Evolutionary conservation across 2,797 vertebrate genomes (phyloP), one percentile per base, ranked within the genome.

Genomic region (Xenops minutus): DNA sequence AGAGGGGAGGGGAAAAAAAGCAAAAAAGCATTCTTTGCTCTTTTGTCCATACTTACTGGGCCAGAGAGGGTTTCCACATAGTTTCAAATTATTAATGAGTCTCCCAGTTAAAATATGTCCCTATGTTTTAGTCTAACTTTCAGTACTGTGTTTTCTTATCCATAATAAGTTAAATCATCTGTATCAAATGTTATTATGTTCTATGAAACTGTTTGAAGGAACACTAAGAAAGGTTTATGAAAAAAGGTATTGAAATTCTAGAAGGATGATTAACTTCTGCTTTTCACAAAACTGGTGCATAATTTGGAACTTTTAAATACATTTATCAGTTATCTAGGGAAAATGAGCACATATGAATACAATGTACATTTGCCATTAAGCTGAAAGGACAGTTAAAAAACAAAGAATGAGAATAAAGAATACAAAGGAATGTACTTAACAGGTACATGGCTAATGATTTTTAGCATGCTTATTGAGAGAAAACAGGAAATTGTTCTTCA

Each of bases 1-100:
- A 15, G 6, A 4, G 1, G 4, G 6, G 2, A 32, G 11, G 2
- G 3, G 6, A 15, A 15, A 26, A 37, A 23, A 10, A 1, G 2
- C 4, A 44, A 63, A 26, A 36, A 14, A 3, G 0, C 1, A n/a
- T 17, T 71, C 6, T 32, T 56, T 84, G 10, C 4, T 46, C 13
- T 64, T 71, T 55, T 69, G 11, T 75, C 34, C 27, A 27, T 75
- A 61, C 9, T 73, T 72, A n/a, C 4, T 71, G 26, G 16, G 7
- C 6, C 34, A 61, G 58, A 68, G 52, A 19, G 6, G 0, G 22
- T 73, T 89, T 88, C 18, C 22, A 37, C 14, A 34, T 4, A 14
- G 5, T 67, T 91, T 82, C 55, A 82, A 66, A 69, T 43, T 91
- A 46, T 55, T 85, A 49, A 15, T 41, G 34, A 81, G 22, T 19